Evolutionary conservation across 2,888 invertebrate species (phyloP).

Genomic region (Platycheirus rosarum): DNA sequence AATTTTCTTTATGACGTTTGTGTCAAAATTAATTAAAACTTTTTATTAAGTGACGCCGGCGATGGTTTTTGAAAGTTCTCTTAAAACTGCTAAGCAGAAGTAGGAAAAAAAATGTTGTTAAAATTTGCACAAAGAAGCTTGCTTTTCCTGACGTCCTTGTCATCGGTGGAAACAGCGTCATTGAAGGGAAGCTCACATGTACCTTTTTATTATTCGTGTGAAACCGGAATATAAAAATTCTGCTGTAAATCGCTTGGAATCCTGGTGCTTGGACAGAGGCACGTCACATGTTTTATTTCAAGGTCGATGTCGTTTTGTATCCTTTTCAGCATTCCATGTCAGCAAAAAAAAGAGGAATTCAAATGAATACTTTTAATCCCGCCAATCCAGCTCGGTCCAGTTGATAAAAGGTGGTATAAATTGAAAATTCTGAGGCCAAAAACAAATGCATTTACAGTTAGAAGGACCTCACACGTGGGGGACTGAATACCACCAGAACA

Average conservation of each 20-base stretch:
- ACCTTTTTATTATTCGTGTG: background rate
- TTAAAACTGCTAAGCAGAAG: background rate
- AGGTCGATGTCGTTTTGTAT: background rate
- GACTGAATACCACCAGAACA: background rate
- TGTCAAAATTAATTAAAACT: conserved; percentile 69
- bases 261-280: background rate
- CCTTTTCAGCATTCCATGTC: conserved; percentile 25
- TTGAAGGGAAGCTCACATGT: background rate
- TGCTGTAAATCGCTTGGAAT: background rate
- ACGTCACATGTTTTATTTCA: conserved; percentile 47
- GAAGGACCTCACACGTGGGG: background rate
- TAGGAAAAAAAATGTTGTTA: background rate
- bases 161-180: background rate
- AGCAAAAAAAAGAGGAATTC: conserved; percentile 40
- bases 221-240: background rate
- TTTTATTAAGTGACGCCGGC: conserved; percentile 28
- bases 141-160: background rate
- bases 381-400: conserved; percentile 1
- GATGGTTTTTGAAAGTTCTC: conserved; percentile 34
- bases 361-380: conserved; percentile 11
- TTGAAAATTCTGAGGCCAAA: conserved; percentile 6
- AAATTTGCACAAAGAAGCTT: background rate
- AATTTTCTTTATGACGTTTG: conserved; percentile 14
- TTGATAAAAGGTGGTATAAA: background rate
- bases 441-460: conserved; percentile 5